Percentiles rank a stretch among this genome's conserved stretches.
phyloP scores from a whole-genome alignment of 2,888 invertebrate genomes.

The Andricus quercusramuli region DNA sequence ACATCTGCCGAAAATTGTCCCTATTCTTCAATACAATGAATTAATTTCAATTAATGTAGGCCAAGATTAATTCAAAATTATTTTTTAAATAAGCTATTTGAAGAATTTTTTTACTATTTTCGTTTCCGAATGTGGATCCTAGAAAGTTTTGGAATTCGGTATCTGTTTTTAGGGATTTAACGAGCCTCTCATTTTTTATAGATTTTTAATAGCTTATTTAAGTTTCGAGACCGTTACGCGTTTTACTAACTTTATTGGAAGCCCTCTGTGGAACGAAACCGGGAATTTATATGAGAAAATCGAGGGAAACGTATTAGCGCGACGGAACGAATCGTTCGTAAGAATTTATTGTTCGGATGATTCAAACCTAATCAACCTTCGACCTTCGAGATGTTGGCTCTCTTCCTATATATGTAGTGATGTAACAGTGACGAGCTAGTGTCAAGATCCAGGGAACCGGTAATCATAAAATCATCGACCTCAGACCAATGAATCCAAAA shows the following conservation, averaged over 20 bases:
- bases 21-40: background rate
- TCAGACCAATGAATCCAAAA: conserved; percentile 38
- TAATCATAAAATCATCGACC: conserved; percentile 60
- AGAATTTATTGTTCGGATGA: conserved; percentile 56
- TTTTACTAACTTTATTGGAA: conserved; percentile 20
- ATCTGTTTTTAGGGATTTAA: background rate
- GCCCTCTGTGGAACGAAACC: conserved; percentile 14
- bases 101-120: background rate
- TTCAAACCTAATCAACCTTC: conserved; percentile 57
- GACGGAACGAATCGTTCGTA: conserved; percentile 48
- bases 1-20: background rate
- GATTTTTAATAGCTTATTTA: background rate
- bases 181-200: background rate
- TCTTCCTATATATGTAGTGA: conserved; percentile 42
- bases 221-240: conserved; percentile 4
- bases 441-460: conserved; percentile 59
- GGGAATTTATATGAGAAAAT: conserved; percentile 40
- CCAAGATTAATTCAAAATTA: background rate
- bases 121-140: background rate
- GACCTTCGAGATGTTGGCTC: conserved; percentile 47
- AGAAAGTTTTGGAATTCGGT: background rate
- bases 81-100: background rate
- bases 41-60: background rate
- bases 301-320: conserved; percentile 47
- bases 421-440: conserved; percentile 50